These are phyloP conservation scores for Osmerus mordax DNA, from an alignment of 2,113 vertebrate genomes.

Conservation along the genomic window DNA sequence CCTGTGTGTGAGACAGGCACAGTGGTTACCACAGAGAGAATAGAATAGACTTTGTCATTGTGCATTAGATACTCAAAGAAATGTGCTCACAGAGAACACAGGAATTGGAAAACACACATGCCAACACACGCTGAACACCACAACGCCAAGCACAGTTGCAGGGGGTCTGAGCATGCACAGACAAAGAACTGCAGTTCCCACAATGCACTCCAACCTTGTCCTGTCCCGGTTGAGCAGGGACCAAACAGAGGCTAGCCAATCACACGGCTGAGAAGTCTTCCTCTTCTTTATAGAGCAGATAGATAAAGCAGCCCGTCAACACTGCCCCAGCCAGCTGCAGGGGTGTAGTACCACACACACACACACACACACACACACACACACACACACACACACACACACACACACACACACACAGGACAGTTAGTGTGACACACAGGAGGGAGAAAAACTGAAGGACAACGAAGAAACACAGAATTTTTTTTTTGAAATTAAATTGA, in stretches of 20 bases:
- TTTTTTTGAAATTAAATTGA: too few species aligned
- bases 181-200: not conserved
- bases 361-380: not conserved
- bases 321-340: not conserved
- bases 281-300: slow-evolving; percentile 7
- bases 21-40: too few species aligned
- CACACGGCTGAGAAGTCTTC: not conserved
- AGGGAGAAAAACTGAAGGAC: too few species aligned
- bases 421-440: too few species aligned
- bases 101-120: too few species aligned
- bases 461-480: too few species aligned
- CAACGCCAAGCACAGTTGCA: too few species aligned
- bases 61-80: too few species aligned
- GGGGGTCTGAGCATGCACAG: not conserved
- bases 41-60: too few species aligned
- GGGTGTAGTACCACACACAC: not conserved
- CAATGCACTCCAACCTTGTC: slow-evolving; percentile 4
- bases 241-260: slow-evolving; percentile 4
- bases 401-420: not conserved
- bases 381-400: not conserved
- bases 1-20: too few species aligned
- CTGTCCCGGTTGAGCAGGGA: not conserved
- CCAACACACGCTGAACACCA: too few species aligned
- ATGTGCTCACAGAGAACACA: too few species aligned
- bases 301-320: not conserved